A percentile compares a stretch with the other conserved stretches of the same genome.
These are phyloP conservation scores for Platanista minor DNA, from an alignment of 2,113 vertebrate species.

Conservation along the genomic window DNA sequence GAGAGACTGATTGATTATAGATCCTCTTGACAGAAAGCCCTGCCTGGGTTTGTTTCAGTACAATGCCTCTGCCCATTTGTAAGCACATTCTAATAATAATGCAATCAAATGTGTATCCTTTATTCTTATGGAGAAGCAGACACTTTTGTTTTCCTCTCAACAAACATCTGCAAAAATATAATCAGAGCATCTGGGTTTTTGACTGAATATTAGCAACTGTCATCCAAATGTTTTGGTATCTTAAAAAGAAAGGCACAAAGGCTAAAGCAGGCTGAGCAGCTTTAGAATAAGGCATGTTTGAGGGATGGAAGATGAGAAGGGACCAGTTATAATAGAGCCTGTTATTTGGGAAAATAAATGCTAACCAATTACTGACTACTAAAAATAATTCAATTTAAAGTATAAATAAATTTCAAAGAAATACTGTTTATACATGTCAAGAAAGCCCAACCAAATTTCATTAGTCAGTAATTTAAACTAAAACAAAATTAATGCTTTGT, in stretches of 20 bases:
- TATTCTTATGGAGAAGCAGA: not conserved
- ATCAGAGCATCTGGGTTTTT: not conserved
- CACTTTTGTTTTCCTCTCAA: not conserved
- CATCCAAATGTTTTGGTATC: not conserved
- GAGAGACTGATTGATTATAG: not conserved
- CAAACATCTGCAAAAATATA: not conserved
- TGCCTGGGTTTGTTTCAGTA: not conserved
- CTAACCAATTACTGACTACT: not conserved
- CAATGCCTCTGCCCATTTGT: not conserved
- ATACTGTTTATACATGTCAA: not conserved
- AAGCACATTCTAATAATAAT: not conserved
- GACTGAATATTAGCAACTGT: not conserved
- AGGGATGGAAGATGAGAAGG: not conserved
- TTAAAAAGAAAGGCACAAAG: not conserved
- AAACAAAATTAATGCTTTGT: not conserved
- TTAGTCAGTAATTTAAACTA: not conserved
- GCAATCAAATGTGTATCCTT: not conserved
- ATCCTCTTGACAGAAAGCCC: not conserved
- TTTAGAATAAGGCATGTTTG: not conserved
- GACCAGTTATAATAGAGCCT: not conserved
- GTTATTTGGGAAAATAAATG: not conserved
- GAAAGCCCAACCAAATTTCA: not conserved
- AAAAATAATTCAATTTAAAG: not conserved
- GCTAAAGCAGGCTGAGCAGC: not conserved
- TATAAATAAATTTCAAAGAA: not conserved